Conservation (phyloP, 2,113 vertebrate species). For the Martes martes region DNA sequence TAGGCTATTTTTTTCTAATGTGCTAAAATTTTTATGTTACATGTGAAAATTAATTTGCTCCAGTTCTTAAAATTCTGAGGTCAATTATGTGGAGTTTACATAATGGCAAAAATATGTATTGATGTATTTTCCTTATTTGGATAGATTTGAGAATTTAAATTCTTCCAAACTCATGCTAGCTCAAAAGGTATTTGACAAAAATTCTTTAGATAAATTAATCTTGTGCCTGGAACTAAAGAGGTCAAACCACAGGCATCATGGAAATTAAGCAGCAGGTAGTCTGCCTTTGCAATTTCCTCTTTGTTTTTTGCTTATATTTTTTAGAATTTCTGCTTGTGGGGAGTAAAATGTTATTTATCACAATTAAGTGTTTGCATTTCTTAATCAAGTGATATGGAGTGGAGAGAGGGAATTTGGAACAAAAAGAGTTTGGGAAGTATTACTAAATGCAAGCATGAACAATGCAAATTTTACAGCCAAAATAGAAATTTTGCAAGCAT, state of each 20-base stretch:
- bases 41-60: slow-evolving; percentile 54
- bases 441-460: neutral
- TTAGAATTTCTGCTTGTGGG: neutral
- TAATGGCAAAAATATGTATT: slow-evolving; percentile 47
- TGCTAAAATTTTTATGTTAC: slow-evolving; percentile 44
- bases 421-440: neutral
- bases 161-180: neutral
- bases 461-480: slow-evolving; percentile 48
- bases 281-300: neutral
- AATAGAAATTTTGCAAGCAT: slow-evolving; percentile 9
- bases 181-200: slow-evolving; percentile 43
- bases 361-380: neutral
- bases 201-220: slow-evolving; percentile 18
- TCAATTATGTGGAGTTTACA: slow-evolving; percentile 26
- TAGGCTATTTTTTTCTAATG: slow-evolving; percentile 42
- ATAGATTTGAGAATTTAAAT: neutral
- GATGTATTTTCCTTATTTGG: neutral
- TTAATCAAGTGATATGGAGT: neutral
- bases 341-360: neutral
- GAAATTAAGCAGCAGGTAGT: neutral
- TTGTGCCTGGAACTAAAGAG: neutral
- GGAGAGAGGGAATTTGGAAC: neutral
- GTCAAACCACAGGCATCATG: neutral
- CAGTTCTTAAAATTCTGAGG: slow-evolving; percentile 48
- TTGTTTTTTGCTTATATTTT: neutral